Evolutionary conservation across 2,888 invertebrate genomes (phyloP).

Genomic region (Heliconius ismenius): DNA sequence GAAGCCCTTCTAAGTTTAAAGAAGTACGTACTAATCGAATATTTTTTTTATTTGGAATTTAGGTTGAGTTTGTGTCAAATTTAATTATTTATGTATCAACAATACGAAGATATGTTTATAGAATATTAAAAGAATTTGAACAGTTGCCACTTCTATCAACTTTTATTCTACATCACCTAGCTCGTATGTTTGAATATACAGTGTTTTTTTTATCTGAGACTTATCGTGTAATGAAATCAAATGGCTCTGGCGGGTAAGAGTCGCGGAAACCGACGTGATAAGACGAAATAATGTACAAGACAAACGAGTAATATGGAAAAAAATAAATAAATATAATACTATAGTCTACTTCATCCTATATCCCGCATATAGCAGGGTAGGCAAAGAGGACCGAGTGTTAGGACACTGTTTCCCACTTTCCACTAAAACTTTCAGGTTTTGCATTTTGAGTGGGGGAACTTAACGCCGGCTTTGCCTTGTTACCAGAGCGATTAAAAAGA

Average conservation of each 20-base stretch:
- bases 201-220: constrained; percentile 38
- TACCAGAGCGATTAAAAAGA: background rate
- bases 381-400: background rate
- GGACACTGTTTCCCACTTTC: background rate
- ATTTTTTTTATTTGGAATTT: no score
- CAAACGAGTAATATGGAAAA: background rate
- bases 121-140: background rate
- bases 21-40: no score
- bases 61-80: no score
- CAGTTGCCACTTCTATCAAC: background rate
- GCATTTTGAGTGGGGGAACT: background rate
- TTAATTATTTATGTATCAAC: no score
- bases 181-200: constrained; percentile 37
- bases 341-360: background rate
- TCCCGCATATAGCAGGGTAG: background rate
- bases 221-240: constrained; percentile 40
- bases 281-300: constrained; percentile 12
- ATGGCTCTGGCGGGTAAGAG: constrained; percentile 33
- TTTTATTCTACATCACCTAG: constrained; percentile 18
- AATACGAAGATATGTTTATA: background rate
- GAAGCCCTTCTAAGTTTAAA: no score
- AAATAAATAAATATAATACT: background rate
- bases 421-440: rapidly evolving
- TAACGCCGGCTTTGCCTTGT: background rate
- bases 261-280: constrained; percentile 21